Conservation (phyloP, 2,113 vertebrate species). For the Anarrhichthys ocellatus region DNA sequence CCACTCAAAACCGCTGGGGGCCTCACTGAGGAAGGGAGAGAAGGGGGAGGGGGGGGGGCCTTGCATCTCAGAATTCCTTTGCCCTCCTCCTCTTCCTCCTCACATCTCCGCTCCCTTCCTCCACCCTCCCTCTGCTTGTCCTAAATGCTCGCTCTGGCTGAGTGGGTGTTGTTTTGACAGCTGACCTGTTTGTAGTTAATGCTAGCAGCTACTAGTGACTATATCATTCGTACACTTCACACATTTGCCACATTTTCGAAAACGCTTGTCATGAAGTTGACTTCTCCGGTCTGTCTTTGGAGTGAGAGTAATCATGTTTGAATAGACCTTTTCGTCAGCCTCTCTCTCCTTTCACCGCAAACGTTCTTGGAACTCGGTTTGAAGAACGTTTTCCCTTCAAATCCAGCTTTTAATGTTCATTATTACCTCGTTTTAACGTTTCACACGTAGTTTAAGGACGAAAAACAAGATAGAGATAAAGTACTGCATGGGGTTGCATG, state of each 20-base stretch:
- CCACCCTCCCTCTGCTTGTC: constrained; percentile 7
- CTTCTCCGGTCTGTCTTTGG: not conserved
- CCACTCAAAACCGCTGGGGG: constrained; percentile 69
- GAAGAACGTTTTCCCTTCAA: not conserved
- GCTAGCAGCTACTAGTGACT: constrained; percentile 17
- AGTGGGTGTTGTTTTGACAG: constrained; percentile 61
- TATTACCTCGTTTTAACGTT: not conserved
- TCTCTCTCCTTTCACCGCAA: not conserved
- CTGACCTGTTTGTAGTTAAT: constrained; percentile 53
- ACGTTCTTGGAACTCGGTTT: not conserved
- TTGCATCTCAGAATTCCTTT: constrained; percentile 55
- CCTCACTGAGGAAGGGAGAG: constrained; percentile 65
- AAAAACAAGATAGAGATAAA: not conserved
- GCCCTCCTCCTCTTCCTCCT: constrained; percentile 28
- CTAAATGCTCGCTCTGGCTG: constrained; percentile 21
- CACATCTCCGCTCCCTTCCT: constrained; percentile 24
- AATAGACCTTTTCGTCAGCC: not conserved
- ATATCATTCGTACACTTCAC: not conserved
- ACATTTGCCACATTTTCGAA: not conserved
- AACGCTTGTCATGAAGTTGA: not conserved
- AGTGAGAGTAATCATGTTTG: constrained; percentile 1
- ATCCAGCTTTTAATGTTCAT: not conserved
- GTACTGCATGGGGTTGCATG: not conserved
- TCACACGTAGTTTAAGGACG: not conserved
- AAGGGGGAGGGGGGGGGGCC: constrained; percentile 1